A percentile compares a stretch with the other conserved stretches of the same genome.
Conservation (phyloP, 2,797 vertebrate genomes). For the Ambastaia sidthimunki region DNA sequence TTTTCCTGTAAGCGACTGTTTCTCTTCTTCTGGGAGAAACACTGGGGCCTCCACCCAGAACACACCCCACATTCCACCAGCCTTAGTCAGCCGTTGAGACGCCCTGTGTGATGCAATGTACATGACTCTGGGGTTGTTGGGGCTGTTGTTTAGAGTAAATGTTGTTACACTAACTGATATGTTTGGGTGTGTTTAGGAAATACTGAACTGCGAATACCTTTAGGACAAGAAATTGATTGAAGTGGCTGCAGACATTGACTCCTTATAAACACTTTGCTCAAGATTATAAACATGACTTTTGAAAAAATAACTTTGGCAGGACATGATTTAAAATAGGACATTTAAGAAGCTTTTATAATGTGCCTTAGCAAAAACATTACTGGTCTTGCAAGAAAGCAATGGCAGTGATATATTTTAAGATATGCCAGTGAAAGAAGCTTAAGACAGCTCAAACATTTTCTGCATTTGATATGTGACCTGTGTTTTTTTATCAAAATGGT, state of each 20-base stretch:
- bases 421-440: no score
- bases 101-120: background rate
- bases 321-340: no score
- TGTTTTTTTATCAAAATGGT: background rate
- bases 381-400: no score
- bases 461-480: background rate
- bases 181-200: background rate
- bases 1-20: background rate
- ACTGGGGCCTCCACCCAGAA: background rate
- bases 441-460: no score
- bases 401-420: no score
- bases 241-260: background rate
- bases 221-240: background rate
- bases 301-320: no score
- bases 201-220: background rate
- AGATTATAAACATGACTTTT: no score
- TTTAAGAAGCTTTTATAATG: no score
- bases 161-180: background rate
- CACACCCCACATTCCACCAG: conserved; percentile 34
- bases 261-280: background rate
- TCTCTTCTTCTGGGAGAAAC: background rate
- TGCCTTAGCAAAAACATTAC: no score
- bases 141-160: background rate
- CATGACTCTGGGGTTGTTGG: background rate
- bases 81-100: background rate